Percentiles rank a stretch among this genome's conserved stretches.
These are phyloP conservation scores for Illadopsis cleaveri DNA, from an alignment of 2,113 vertebrate species.

Conservation along the genomic window DNA sequence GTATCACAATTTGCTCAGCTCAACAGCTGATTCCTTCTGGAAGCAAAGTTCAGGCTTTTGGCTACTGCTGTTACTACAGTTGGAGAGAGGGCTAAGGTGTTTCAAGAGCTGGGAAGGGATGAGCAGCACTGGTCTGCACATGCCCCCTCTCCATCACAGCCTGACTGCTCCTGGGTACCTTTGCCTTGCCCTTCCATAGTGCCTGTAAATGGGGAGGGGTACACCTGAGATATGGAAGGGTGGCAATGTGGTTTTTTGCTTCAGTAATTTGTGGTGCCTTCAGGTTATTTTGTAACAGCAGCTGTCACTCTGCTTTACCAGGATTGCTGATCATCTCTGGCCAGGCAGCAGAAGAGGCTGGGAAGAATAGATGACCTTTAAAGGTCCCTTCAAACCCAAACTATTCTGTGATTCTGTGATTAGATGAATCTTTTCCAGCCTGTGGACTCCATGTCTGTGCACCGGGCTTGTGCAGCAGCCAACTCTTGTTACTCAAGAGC, in stretches of 20 bases:
- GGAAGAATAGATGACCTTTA: not conserved
- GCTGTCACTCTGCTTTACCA: not conserved
- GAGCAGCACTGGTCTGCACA: not conserved
- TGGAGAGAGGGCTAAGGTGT: not conserved
- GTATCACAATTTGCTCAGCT: not conserved
- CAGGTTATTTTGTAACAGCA: not conserved
- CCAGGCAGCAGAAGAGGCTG: not conserved
- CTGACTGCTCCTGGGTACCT: not conserved
- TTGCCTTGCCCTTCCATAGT: not conserved
- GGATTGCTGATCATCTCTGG: not conserved
- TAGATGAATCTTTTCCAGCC: not conserved
- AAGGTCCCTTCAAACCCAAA: not conserved
- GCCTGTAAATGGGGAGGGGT: not conserved
- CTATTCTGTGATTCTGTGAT: not conserved
- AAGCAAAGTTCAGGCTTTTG: constrained; percentile 12
- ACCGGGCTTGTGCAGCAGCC: constrained; percentile 18
- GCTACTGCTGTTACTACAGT: not conserved
- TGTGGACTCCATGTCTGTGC: not conserved
- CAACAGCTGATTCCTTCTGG: constrained; percentile 46
- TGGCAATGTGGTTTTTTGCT: not conserved
- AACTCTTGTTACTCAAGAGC: not conserved
- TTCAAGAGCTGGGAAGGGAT: not conserved
- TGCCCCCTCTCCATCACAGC: not conserved
- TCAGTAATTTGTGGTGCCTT: not conserved
- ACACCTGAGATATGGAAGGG: not conserved